phyloP scores from a whole-genome alignment of 2,113 vertebrate genomes.

The Benitochromis conjunctus region DNA sequence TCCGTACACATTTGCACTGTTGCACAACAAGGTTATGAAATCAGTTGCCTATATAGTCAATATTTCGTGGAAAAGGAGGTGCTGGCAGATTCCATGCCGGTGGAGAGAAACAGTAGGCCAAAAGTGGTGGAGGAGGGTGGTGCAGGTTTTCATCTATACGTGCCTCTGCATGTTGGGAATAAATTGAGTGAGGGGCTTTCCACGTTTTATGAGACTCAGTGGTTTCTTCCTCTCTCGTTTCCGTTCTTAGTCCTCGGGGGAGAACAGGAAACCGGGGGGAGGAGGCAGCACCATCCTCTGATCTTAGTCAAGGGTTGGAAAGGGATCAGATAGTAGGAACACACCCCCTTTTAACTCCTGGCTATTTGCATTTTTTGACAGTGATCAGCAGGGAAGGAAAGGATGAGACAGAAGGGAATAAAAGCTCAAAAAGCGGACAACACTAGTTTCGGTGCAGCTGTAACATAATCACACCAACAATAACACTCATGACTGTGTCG shows the following conservation, averaged over 20 bases:
- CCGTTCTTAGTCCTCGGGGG: neutral
- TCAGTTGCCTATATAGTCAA: neutral
- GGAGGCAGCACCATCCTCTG: neutral
- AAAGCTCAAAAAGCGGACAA: neutral
- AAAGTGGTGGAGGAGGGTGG: neutral
- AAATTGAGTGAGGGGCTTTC: neutral
- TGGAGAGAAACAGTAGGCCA: neutral
- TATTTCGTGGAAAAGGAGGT: neutral
- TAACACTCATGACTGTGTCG: neutral
- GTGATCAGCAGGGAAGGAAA: neutral
- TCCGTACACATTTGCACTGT: conserved; percentile 4
- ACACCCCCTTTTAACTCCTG: neutral
- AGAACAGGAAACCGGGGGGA: neutral
- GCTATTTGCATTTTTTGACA: neutral
- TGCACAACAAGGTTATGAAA: conserved; percentile 38
- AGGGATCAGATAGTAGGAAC: conserved; percentile 35
- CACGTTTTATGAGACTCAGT: neutral
- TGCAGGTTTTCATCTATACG: neutral
- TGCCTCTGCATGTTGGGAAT: neutral
- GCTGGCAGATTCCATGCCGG: neutral
- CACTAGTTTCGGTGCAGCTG: neutral
- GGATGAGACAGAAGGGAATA: neutral
- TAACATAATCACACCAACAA: neutral
- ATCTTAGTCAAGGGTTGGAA: conserved; percentile 37
- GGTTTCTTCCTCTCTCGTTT: neutral